Evolutionary conservation across 2,888 invertebrate species (phyloP).

Genomic region (Nymphalis urticae): DNA sequence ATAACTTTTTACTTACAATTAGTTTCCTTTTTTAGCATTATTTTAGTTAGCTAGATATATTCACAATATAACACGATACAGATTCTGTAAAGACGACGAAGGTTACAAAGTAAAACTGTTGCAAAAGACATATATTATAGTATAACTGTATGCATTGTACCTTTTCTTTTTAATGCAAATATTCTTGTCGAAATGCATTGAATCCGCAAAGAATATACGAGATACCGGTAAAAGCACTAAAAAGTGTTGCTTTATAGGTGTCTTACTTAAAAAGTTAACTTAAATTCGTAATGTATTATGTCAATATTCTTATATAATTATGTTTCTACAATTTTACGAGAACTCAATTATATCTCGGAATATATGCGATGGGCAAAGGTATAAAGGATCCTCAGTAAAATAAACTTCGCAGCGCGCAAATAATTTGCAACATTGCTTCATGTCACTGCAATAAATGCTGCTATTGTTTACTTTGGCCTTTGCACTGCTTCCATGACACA

Average conservation of each 20-base stretch:
- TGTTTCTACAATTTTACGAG: too few relatives aligned
- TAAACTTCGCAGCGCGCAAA: not conserved
- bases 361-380: too few relatives aligned
- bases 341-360: too few relatives aligned
- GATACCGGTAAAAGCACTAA: not conserved
- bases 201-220: not conserved
- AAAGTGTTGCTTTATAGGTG: not conserved
- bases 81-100: not conserved
- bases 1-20: too few relatives aligned
- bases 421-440: conserved; percentile 12
- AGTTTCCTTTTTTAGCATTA: not conserved
- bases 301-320: too few relatives aligned
- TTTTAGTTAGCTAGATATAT: not conserved
- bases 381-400: not conserved
- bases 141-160: not conserved
- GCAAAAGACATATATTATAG: too few relatives aligned
- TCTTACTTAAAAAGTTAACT: not conserved
- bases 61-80: not conserved
- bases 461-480: conserved; percentile 1
- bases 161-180: not conserved
- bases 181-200: not conserved
- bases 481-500: not conserved
- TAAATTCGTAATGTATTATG: not conserved
- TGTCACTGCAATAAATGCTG: conserved; percentile 2
- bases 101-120: not conserved